Evolutionary conservation across 2,113 vertebrate genomes (phyloP), one percentile per base, ranked within the genome.

Genomic region (Capreolus pygargus): DNA sequence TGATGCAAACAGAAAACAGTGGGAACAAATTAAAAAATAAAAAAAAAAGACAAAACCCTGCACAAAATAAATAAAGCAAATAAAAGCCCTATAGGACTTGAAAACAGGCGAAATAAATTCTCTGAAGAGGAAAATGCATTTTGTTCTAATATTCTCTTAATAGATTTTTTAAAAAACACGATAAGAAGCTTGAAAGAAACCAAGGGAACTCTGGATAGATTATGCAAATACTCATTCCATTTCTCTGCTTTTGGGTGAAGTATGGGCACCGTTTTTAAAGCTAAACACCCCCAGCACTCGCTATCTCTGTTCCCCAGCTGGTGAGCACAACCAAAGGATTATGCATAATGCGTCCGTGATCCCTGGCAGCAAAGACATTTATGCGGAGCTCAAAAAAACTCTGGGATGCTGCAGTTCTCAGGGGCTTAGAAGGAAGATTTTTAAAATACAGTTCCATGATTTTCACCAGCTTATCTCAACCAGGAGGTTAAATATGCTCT

Each of bases 251-350:
- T 96, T 70, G 97, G 97, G 98, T 98, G 96, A 98, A 97, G 87
- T 74, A 89, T 97, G 95, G 15, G 95, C 96, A 92, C 97, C 95
- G 93, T 93, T 97, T 98, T 97, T 97, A 96, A 98, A 60, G 74
- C 90, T 98, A 98, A 94, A 96, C 99, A 98, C 99, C 99, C 99
- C 99, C 98, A 98, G 97, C 98, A 98, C 96, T 95, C 98, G 97
- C 96, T 99, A 99, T 99, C 99, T 99, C 99, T 99, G 98, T 99
- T 99, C 98, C 99, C 99, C 99, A 99, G 99, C 99, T 99, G 99
- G 99, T 98, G 98, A 99, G 99, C 99, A 98, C 99, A 99, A 98
- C 99, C 98, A 99, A 99, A 99, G 99, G 99, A 99, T 99, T 99
- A 99, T 99, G 98, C 98, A 98, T 98, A 97, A 98, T 96, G 84